Conservation (phyloP, 2,797 vertebrate species). For the Manis pentadactyla region DNA sequence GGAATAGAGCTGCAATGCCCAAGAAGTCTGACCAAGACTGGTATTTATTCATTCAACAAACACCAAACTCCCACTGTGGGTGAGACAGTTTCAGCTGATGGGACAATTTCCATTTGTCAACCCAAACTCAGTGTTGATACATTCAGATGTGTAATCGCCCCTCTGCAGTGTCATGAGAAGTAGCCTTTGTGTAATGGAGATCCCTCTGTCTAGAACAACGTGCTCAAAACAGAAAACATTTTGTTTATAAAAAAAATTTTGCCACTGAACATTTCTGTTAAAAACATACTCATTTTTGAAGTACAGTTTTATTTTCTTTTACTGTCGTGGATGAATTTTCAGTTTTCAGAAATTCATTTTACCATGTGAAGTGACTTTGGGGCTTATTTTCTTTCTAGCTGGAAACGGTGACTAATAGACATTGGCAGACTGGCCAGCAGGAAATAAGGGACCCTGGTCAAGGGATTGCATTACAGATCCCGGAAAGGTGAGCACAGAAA, state of each 20-base stretch:
- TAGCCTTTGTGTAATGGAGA: not conserved
- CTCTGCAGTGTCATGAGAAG: not conserved
- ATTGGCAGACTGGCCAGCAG: not conserved
- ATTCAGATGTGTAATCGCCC: not conserved
- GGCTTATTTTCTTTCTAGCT: not conserved
- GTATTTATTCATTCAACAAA: not conserved
- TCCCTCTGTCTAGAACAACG: not conserved
- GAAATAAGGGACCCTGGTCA: not conserved
- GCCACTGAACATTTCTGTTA: conserved; percentile 43
- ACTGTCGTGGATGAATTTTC: not conserved
- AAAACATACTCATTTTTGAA: conserved; percentile 29
- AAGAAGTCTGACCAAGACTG: not conserved
- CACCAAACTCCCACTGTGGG: not conserved
- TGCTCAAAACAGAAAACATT: conserved; percentile 42
- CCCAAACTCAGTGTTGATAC: not conserved
- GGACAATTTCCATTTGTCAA: not conserved
- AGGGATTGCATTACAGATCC: not conserved
- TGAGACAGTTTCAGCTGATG: not conserved
- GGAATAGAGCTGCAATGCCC: not conserved
- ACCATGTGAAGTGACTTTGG: not conserved
- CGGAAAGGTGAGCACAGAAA: not conserved
- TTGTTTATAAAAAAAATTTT: not conserved
- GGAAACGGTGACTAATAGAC: not conserved
- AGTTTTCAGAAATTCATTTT: not conserved
- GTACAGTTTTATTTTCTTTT: conserved; percentile 41